Percentiles rank a stretch among this genome's conserved stretches.
phyloP scores from a whole-genome alignment of 92 coral and sea anemone species.

The Zoanthus gigantus region DNA sequence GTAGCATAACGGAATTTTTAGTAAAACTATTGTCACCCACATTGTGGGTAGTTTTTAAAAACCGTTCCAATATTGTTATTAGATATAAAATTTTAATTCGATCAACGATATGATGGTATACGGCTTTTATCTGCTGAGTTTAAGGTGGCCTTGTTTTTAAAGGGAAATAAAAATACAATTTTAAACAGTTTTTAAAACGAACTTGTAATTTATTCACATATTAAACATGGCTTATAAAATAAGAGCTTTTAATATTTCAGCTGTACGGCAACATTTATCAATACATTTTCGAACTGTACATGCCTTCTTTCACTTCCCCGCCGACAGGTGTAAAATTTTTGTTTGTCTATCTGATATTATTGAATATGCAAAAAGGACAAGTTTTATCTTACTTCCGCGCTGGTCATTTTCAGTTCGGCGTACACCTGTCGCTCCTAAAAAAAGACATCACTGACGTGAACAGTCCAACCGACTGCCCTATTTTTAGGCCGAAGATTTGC shows the following conservation, averaged over 20 bases:
- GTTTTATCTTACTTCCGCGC: slow-evolving; percentile 24
- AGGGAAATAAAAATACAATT: background rate
- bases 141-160: background rate
- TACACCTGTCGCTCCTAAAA: slow-evolving; percentile 42
- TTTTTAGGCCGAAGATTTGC: slow-evolving; percentile 46
- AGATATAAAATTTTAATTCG: background rate
- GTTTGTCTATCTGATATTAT: background rate
- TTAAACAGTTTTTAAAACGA: background rate
- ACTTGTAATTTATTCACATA: background rate
- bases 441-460: slow-evolving; percentile 36
- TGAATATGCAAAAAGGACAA: background rate
- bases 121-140: background rate
- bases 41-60: slow-evolving; percentile 11
- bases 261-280: background rate
- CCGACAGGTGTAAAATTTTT: background rate
- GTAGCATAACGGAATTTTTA: background rate
- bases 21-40: slow-evolving; percentile 1
- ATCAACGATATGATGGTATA: too few species aligned
- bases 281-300: background rate
- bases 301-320: background rate
- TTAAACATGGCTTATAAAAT: background rate
- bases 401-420: slow-evolving; percentile 20
- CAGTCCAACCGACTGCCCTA: slow-evolving; percentile 7
- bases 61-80: background rate
- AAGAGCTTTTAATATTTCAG: background rate